Conservation (phyloP, 30 jellyfish, hydroid and myxozoan species). For the Pelagia noctiluca region DNA sequence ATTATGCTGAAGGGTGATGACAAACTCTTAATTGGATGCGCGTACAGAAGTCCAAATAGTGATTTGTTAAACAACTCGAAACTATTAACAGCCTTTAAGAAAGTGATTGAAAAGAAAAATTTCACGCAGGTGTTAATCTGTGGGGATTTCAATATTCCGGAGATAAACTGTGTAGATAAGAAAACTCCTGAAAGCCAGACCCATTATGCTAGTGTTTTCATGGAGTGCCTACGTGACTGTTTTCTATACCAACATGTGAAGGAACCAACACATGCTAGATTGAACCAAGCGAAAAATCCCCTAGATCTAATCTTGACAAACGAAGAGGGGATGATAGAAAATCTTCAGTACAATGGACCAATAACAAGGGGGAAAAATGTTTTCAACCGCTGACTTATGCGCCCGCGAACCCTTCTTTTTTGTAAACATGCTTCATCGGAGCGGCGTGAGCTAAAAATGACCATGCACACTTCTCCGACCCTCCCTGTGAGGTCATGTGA, state of each 20-base stretch:
- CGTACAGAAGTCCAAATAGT: constrained; percentile 48
- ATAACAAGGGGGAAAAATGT: constrained; percentile 31
- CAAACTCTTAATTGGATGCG: constrained; percentile 43
- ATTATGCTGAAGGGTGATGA: constrained; percentile 38
- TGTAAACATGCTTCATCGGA: too few relatives aligned
- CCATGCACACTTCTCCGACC: too few relatives aligned
- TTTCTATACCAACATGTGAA: constrained; percentile 54
- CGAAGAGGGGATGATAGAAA: constrained; percentile 58
- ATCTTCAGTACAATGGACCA: constrained; percentile 43
- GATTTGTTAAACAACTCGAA: constrained; percentile 30
- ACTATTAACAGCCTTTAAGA: constrained; percentile 40
- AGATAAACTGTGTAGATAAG: constrained; percentile 36
- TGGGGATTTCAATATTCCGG: constrained; percentile 50
- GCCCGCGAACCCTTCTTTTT: too few relatives aligned
- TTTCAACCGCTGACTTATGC: too few relatives aligned
- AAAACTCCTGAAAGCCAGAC: constrained; percentile 56
- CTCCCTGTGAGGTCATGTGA: too few relatives aligned
- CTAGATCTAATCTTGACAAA: constrained; percentile 43
- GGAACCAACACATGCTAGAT: constrained; percentile 51
- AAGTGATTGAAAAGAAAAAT: constrained; percentile 13
- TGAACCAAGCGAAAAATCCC: constrained; percentile 32
- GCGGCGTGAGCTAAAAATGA: too few relatives aligned
- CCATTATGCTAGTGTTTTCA: constrained; percentile 40
- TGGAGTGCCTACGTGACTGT: constrained; percentile 55
- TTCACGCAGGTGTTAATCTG: constrained; percentile 46